A percentile compares a stretch with the other conserved stretches of the same genome.
phyloP scores from a whole-genome alignment of 2,888 invertebrate species.

The Sthenelais limicola region DNA sequence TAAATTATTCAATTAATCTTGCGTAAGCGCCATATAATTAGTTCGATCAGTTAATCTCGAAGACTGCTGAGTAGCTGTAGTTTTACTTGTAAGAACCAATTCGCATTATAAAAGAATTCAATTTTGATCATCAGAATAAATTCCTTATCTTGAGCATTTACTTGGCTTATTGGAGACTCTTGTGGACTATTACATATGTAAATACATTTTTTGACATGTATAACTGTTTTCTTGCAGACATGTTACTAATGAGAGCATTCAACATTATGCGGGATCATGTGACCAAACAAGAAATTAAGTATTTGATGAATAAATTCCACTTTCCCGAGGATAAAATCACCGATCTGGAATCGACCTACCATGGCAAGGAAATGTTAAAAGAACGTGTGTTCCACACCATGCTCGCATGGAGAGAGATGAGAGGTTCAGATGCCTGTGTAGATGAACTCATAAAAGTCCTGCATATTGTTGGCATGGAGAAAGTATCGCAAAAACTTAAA shows the following conservation, averaged over 20 bases:
- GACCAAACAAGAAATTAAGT: constrained; percentile 66
- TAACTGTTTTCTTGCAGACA: constrained; percentile 58
- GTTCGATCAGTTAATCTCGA: too few relatives aligned
- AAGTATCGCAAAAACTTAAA: constrained; percentile 44
- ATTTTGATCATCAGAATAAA: too few relatives aligned
- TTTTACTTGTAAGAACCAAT: too few relatives aligned
- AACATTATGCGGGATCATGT: constrained; percentile 59
- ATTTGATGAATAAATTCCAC: constrained; percentile 65
- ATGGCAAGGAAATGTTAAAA: constrained; percentile 64
- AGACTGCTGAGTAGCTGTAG: too few relatives aligned
- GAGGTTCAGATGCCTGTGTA: constrained; percentile 60
- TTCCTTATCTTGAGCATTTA: neutral
- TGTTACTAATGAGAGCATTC: constrained; percentile 63
- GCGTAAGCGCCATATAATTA: neutral
- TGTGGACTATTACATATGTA: too few relatives aligned
- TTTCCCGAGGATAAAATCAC: constrained; percentile 63
- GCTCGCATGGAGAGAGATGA: constrained; percentile 62
- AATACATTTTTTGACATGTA: too few relatives aligned
- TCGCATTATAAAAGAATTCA: too few relatives aligned
- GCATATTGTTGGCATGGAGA: constrained; percentile 64
- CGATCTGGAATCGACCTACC: constrained; percentile 65
- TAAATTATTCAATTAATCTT: neutral
- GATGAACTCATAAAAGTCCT: constrained; percentile 66
- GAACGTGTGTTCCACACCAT: constrained; percentile 61
- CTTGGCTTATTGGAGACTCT: neutral